Evolutionary conservation across 2,888 invertebrate genomes (phyloP).

Genomic region (Leptopilina syphax): DNA sequence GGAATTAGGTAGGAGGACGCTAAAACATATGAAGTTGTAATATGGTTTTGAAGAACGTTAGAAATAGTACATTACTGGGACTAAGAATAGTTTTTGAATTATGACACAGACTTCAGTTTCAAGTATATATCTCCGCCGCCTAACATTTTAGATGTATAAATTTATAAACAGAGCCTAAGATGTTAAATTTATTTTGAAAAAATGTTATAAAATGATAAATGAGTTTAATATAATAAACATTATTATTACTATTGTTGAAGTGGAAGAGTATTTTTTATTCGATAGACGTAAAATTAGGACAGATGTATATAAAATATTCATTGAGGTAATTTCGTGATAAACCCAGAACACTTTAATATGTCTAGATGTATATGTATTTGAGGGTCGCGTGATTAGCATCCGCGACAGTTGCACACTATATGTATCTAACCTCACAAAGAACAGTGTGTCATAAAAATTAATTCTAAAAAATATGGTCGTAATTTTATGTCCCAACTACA

Average conservation of each 20-base stretch:
- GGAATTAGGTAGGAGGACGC: conserved; percentile 12
- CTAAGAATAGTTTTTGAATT: conserved; percentile 26
- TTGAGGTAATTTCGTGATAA: conserved; percentile 24
- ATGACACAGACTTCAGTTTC: conserved; percentile 31
- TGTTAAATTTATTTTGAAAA: no score
- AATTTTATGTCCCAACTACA: conserved; percentile 26
- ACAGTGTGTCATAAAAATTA: conserved; percentile 37
- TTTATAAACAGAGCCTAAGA: neutral
- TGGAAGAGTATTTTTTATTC: neutral
- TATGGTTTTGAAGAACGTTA: conserved; percentile 10
- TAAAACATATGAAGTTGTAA: conserved; percentile 15
- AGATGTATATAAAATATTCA: conserved; percentile 31
- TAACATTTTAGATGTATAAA: neutral
- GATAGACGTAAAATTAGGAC: conserved; percentile 16
- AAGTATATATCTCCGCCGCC: neutral
- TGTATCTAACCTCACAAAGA: conserved; percentile 24
- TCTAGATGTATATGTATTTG: conserved; percentile 15
- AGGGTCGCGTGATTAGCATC: conserved; percentile 16
- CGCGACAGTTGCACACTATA: neutral
- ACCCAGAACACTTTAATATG: conserved; percentile 33
- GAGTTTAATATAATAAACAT: no score
- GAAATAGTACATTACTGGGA: conserved; percentile 5
- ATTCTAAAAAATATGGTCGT: conserved; percentile 14
- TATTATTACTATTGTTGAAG: no score
- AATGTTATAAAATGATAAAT: no score